Evolutionary conservation across 1,140 invertebrate genomes (phyloP), one percentile per base, ranked within the genome.

Genomic region (Nautilus pompilius): DNA sequence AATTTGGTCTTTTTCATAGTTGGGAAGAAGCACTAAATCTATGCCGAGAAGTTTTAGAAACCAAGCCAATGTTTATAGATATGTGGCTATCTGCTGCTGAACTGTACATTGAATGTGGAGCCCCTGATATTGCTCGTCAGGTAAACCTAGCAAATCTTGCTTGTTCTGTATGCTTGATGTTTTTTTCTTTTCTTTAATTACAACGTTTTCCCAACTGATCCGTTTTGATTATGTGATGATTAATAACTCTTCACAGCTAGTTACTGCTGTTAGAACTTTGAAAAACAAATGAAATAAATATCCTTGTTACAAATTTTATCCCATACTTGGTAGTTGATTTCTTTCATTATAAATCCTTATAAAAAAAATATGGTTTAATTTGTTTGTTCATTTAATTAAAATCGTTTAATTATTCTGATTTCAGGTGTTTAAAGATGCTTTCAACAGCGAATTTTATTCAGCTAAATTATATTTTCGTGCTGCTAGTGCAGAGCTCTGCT

Each of bases 51-150:
- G 41, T 69, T 46, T 36, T 69, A 28, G 30, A 60, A 49, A 58
- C 33, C 28, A 34, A 63, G 5, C 62, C 66, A 1, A 26, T 53
- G n/a, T 33, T 71, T 53, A 54, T 69, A 2, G 67, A 72, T 20
- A 51, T 76, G 1, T 76, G 74, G 74, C 41, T 76, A 24, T 63
- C 63, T 58, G 57, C 63, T 13, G 72, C 68, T 20, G 67, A 74
- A 22, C 51, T 72, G 24, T 69, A 71, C 30, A 62, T 61, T 20
- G 59, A 62, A 0, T 63, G 48, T 58, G 51, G 66, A 20, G 69
- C 73, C 46, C 22, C 56, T 0, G 46, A 67, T 13, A 63, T 32
- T 20, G 69, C 67, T 6, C 32, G 63, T 58, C 68, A 73, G 66
- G 73, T 75, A 60, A 53, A 60, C 3, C 2, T 15, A 20, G 15